Base-by-base conservation (phyloP, 2,113 vertebrate species). In the Lophius piscatorius region DNA sequence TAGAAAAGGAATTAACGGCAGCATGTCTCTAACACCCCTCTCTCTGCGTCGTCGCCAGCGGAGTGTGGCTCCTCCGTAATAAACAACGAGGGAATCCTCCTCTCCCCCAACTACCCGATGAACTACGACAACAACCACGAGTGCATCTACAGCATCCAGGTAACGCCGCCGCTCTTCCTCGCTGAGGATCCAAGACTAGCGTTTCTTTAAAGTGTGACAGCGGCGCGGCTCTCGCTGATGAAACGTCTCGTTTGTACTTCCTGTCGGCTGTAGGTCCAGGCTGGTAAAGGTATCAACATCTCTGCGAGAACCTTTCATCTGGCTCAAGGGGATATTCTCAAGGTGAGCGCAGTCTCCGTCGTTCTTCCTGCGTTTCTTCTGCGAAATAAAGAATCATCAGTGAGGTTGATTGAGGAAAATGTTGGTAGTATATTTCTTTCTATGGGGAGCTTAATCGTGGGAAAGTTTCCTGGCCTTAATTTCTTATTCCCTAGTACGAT, bases 131-230 rank as follows among this genome's bases (percentile, higher is more conserved):
- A 91, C 85, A 91, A 92, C 80, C 92, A 98, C 24, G 96, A 98
- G 88, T 99, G 97, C 87, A 97, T 99, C 90, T 98, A 99, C 84
- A 98, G 95, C 82, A 96, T 99, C 85, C 95, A 99, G 86, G 88
- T 88, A 64, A 64, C 16, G 9, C 13, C 26, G 28, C 9, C 24
- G 42, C 14, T 2, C 13, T 7, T 12, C 4, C 22, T 34, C n/a
- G n/a, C n/a, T n/a, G n/a, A n/a, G 9, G n/a, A 40, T 5, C 17
- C n/a, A 3, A 9, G 16, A 39, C n/a, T n/a, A 17, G 36, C 5
- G 7, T 17, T 39, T 39, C 16, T 39, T n/a, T 9, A 17, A 40
- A 7, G 4, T 40, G 3, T 11, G 21, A 7, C 23, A 35, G n/a
- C n/a, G n/a, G n/a, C n/a, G n/a, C n/a, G n/a, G n/a, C 29, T 16